Evolutionary conservation across 2,113 vertebrate species (phyloP).

Genomic region (Addax nasomaculatus): DNA sequence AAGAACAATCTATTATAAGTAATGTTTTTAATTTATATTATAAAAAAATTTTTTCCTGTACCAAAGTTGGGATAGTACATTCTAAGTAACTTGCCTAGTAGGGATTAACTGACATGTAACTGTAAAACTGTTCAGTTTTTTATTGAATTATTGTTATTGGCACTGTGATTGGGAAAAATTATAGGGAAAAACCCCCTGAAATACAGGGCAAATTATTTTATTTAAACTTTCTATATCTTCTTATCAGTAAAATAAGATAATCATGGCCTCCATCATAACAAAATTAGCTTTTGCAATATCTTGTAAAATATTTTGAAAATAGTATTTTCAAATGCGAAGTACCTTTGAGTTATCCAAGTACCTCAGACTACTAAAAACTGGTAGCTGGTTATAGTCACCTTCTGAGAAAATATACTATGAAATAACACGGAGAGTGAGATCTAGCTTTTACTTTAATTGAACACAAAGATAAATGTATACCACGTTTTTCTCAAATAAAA

Average conservation of each 20-base stretch:
- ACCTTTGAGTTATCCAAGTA: constrained; percentile 36
- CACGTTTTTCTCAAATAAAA: constrained; percentile 36
- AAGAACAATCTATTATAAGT: constrained; percentile 13
- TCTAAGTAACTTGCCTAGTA: constrained; percentile 37
- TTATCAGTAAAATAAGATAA: constrained; percentile 28
- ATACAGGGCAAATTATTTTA: neutral
- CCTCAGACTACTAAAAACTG: constrained; percentile 26
- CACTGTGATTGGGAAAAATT: constrained; percentile 45
- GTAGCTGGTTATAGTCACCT: neutral
- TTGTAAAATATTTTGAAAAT: constrained; percentile 42
- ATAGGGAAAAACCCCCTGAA: neutral
- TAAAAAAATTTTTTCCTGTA: neutral
- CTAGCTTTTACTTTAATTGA: constrained; percentile 29
- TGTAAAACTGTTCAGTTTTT: constrained; percentile 36
- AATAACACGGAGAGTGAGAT: neutral
- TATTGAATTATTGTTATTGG: constrained; percentile 37
- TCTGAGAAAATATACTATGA: neutral
- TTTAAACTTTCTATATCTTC: constrained; percentile 32
- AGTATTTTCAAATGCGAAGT: constrained; percentile 42
- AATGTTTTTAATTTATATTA: constrained; percentile 29
- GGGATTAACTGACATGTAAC: constrained; percentile 5
- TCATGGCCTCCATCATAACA: neutral
- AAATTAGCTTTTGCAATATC: constrained; percentile 34
- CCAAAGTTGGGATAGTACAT: constrained; percentile 41
- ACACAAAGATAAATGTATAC: neutral